phyloP scores from a whole-genome alignment of 1,140 invertebrate species.

The Rhysida immarginata region DNA sequence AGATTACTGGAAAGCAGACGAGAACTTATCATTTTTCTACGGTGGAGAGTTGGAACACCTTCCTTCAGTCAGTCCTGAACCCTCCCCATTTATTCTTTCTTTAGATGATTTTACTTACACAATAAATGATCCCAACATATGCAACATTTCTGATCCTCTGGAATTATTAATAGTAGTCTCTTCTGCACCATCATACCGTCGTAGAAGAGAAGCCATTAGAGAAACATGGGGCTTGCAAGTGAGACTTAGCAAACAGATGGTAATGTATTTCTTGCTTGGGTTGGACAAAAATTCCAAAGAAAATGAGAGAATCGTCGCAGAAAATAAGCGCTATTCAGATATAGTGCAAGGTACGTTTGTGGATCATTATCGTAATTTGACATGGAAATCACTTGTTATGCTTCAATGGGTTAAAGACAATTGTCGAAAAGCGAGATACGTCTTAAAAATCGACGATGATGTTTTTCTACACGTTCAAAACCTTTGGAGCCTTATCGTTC shows the following conservation, averaged over 20 bases:
- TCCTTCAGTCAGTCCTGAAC: too few species aligned
- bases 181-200: not conserved
- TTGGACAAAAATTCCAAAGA: not conserved
- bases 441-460: conserved; percentile 24
- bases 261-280: not conserved
- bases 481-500: not conserved
- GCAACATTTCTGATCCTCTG: not conserved
- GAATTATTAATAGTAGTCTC: not conserved
- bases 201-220: not conserved
- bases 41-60: too few species aligned
- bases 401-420: conserved; percentile 11
- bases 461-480: conserved; percentile 17
- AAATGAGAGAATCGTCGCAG: not conserved
- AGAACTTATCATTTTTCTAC: too few species aligned
- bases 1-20: too few species aligned
- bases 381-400: conserved; percentile 6
- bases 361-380: conserved; percentile 11
- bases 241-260: not conserved
- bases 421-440: conserved; percentile 15
- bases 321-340: not conserved
- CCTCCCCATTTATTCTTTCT: too few species aligned
- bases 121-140: too few species aligned
- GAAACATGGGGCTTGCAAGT: not conserved
- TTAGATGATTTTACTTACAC: too few species aligned
- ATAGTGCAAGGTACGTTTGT: conserved; percentile 9